phyloP scores from a whole-genome alignment of 1,140 invertebrate species.

The Hylaeus volcanicus region DNA sequence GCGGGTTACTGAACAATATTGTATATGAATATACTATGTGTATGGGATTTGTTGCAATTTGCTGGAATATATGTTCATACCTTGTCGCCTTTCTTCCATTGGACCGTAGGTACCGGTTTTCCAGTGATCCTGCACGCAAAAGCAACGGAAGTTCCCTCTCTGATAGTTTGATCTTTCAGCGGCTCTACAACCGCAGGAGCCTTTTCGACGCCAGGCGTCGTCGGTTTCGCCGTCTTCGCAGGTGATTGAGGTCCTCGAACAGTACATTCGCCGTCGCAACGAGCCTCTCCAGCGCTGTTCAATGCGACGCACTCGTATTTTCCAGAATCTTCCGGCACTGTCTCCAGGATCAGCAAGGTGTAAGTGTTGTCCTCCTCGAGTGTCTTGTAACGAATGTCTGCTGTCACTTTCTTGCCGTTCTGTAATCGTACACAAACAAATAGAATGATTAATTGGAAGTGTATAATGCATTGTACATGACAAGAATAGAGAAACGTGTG shows the following conservation, averaged over 20 bases:
- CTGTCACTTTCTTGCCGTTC: conserved; percentile 93
- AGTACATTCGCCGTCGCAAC: conserved; percentile 92
- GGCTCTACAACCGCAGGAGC: conserved; percentile 90
- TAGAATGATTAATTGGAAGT: not conserved
- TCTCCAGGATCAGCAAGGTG: conserved; percentile 92
- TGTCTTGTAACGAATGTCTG: conserved; percentile 93
- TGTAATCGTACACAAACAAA: conserved; percentile 64
- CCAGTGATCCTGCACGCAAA: conserved; percentile 92
- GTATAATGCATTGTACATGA: too few species aligned
- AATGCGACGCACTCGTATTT: conserved; percentile 96
- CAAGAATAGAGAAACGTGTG: too few species aligned
- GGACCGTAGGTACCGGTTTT: conserved; percentile 90
- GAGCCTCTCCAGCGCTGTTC: conserved; percentile 92
- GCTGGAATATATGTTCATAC: conserved; percentile 48
- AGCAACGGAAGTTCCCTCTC: conserved; percentile 92
- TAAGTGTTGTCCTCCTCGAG: conserved; percentile 93
- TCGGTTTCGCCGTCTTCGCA: conserved; percentile 83
- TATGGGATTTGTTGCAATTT: too few species aligned
- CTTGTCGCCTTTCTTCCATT: conserved; percentile 96
- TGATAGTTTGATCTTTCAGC: conserved; percentile 90
- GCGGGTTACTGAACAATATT: too few species aligned
- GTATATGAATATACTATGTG: too few species aligned
- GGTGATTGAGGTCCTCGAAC: conserved; percentile 85
- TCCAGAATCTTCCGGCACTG: conserved; percentile 91
- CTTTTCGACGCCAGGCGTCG: conserved; percentile 85